Evolutionary conservation across 1,140 invertebrate genomes (phyloP).

Genomic region (Heterodera schachtii): DNA sequence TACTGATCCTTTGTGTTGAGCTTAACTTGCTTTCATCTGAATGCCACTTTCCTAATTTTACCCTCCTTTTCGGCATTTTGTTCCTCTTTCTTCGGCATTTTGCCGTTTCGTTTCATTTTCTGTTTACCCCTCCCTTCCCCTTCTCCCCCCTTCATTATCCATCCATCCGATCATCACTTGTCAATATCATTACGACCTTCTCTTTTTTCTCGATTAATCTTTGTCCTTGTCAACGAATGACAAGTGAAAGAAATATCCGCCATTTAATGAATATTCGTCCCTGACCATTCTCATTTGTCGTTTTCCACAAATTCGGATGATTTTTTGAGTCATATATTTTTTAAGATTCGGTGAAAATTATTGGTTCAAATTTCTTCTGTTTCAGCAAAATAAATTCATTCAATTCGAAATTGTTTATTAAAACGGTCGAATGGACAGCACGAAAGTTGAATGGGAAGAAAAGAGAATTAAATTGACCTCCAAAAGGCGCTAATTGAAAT

Average conservation of each 20-base stretch:
- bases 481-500: conserved; percentile 17
- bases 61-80: conserved; percentile 1
- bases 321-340: too few relatives aligned
- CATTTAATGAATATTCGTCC: too few relatives aligned
- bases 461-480: not conserved
- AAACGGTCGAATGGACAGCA: not conserved
- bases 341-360: too few relatives aligned
- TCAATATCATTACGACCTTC: not conserved
- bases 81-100: not conserved
- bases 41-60: conserved; percentile 1
- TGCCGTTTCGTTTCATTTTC: not conserved
- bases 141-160: not conserved
- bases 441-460: not conserved
- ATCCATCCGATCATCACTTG: not conserved
- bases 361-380: too few relatives aligned
- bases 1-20: too few relatives aligned
- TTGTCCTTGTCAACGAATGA: not conserved
- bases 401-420: not conserved
- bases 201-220: not conserved
- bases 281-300: too few relatives aligned
- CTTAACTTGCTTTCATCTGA: too few relatives aligned
- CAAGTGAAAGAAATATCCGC: too few relatives aligned
- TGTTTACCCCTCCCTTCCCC: not conserved
- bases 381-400: conserved; percentile 7
- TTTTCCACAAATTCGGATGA: too few relatives aligned